Conservation (phyloP, 2,888 invertebrate genomes). For the Diadegma fenestrale region DNA sequence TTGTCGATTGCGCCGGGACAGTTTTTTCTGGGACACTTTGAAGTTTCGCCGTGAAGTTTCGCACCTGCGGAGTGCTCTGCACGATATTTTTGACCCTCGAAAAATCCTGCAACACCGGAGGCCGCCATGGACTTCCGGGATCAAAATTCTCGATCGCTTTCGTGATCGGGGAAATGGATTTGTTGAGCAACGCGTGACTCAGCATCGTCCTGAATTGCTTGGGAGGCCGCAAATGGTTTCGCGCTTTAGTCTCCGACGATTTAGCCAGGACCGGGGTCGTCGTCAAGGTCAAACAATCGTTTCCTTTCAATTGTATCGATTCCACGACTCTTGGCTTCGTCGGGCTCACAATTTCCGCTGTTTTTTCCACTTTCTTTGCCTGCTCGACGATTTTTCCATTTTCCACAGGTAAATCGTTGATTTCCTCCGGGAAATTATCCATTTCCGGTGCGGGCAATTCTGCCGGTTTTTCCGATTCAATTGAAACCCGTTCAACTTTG, state of each 20-base stretch:
- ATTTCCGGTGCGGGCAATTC: not conserved
- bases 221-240: slow-evolving; percentile 58
- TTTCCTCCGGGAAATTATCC: not conserved
- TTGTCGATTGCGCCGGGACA: not conserved
- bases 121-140: slow-evolving; percentile 77
- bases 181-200: slow-evolving; percentile 72
- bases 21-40: not conserved
- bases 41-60: slow-evolving; percentile 33
- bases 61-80: slow-evolving; percentile 78
- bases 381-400: not conserved
- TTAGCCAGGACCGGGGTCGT: slow-evolving; percentile 54
- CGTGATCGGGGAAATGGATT: slow-evolving; percentile 78
- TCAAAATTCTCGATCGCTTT: slow-evolving; percentile 72
- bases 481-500: not conserved
- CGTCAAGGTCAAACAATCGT: slow-evolving; percentile 45
- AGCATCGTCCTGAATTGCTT: slow-evolving; percentile 63
- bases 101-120: slow-evolving; percentile 71
- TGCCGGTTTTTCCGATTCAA: not conserved
- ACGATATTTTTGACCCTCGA: slow-evolving; percentile 74
- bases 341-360: not conserved
- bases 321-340: slow-evolving; percentile 29
- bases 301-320: slow-evolving; percentile 42
- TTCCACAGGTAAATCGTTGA: not conserved
- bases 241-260: slow-evolving; percentile 41
- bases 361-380: not conserved